A percentile compares a stretch with the other conserved stretches of the same genome.
Conservation (phyloP, 2,797 vertebrate species). For the Aldrovandia affinis region DNA sequence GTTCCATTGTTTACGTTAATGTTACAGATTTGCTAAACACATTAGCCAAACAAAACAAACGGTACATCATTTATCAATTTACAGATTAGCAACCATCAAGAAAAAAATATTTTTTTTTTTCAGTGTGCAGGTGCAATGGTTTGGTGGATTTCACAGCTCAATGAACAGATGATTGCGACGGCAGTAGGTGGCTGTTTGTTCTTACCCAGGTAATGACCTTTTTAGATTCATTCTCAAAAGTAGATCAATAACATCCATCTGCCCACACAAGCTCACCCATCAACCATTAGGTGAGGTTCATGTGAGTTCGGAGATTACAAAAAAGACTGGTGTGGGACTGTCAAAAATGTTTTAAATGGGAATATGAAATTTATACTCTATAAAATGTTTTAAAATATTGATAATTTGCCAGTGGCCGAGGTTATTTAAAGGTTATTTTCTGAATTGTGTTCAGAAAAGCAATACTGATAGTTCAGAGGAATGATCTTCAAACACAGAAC, state of each 20-base stretch:
- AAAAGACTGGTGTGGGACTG: neutral
- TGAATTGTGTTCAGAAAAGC: neutral
- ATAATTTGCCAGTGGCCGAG: neutral
- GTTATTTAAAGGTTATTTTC: neutral
- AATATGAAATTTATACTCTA: neutral
- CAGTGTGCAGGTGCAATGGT: conserved; percentile 50
- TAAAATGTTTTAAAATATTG: neutral
- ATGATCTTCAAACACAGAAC: neutral
- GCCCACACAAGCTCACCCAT: conserved; percentile 49
- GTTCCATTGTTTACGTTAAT: no score
- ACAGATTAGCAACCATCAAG: neutral
- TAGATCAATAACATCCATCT: conserved; percentile 77
- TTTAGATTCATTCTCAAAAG: conserved; percentile 65
- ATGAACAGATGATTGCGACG: conserved; percentile 33
- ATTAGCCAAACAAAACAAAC: neutral
- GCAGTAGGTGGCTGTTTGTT: conserved; percentile 55
- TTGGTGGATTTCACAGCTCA: conserved; percentile 32
- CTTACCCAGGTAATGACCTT: conserved; percentile 68
- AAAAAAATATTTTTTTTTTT: conserved; percentile 43
- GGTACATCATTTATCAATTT: neutral
- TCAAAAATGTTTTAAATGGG: no score
- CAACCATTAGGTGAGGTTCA: neutral
- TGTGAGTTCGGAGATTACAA: neutral
- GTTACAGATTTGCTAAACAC: no score
- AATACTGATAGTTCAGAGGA: neutral